phyloP scores from a whole-genome alignment of 2,113 vertebrate genomes.

The Lasiurus borealis region DNA sequence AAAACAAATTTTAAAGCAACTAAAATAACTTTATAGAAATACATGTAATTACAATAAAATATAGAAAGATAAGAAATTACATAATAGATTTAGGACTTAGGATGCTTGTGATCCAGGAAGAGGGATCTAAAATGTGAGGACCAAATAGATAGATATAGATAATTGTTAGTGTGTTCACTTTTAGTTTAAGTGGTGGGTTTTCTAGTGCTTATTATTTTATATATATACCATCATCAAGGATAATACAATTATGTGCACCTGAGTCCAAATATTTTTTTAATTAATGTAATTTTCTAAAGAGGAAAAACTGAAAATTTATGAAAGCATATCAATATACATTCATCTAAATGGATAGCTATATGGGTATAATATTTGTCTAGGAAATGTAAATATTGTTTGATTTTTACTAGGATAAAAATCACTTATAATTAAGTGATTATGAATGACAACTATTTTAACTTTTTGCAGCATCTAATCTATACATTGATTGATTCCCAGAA shows the following conservation, averaged over 20 bases:
- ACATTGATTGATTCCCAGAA: background rate
- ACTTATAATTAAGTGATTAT: background rate
- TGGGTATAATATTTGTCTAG: background rate
- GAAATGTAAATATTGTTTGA: background rate
- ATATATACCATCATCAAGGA: background rate
- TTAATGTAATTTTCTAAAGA: background rate
- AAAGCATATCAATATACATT: background rate
- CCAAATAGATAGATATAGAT: background rate
- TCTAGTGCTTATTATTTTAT: background rate
- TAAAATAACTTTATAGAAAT: background rate
- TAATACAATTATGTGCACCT: background rate
- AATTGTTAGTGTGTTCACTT: background rate
- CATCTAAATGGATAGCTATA: background rate
- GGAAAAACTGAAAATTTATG: background rate
- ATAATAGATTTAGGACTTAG: background rate
- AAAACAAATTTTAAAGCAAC: slow-evolving; percentile 3
- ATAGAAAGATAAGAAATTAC: background rate
- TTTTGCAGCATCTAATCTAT: background rate
- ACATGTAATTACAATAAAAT: background rate
- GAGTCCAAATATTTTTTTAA: background rate
- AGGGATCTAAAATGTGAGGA: background rate
- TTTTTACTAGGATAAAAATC: background rate
- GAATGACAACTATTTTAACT: background rate
- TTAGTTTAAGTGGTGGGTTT: background rate
- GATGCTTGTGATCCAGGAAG: background rate